Evolutionary conservation across 2,888 invertebrate genomes (phyloP).

Genomic region (Chouioia cunea): DNA sequence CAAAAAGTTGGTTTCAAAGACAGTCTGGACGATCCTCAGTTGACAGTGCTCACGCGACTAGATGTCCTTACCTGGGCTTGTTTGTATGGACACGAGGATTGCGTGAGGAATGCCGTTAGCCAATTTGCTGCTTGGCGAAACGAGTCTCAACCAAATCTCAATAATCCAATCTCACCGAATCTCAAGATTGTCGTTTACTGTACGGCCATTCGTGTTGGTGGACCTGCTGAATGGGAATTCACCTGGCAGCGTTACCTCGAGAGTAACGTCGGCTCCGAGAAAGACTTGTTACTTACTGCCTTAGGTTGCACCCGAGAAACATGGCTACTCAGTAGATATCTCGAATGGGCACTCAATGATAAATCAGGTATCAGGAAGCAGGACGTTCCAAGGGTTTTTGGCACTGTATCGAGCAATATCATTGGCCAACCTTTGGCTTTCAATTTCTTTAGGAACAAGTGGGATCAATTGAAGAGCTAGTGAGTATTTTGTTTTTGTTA

Average conservation of each 20-base stretch:
- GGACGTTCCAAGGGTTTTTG: slow-evolving; percentile 83
- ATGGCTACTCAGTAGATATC: slow-evolving; percentile 84
- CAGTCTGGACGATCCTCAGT: slow-evolving; percentile 74
- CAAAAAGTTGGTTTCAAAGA: slow-evolving; percentile 78
- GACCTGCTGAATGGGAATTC: slow-evolving; percentile 90
- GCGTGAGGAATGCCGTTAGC: slow-evolving; percentile 79
- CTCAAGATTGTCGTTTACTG: slow-evolving; percentile 88
- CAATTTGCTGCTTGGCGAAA: slow-evolving; percentile 84
- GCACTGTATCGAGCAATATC: slow-evolving; percentile 80
- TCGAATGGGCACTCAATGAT: slow-evolving; percentile 80
- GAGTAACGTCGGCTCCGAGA: slow-evolving; percentile 85
- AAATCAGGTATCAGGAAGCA: slow-evolving; percentile 86
- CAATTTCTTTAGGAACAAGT: slow-evolving; percentile 82
- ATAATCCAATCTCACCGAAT: slow-evolving; percentile 89
- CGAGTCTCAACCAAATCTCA: slow-evolving; percentile 77
- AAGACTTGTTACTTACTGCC: slow-evolving; percentile 81
- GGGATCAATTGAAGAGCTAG: slow-evolving; percentile 80
- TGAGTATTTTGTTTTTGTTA: slow-evolving; percentile 69
- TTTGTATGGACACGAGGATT: slow-evolving; percentile 79
- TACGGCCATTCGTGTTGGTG: slow-evolving; percentile 85
- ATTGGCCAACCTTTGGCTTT: slow-evolving; percentile 87
- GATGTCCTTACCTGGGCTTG: slow-evolving; percentile 83
- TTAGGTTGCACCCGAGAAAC: slow-evolving; percentile 87
- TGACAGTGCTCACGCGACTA: slow-evolving; percentile 79
- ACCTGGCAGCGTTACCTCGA: slow-evolving; percentile 83